These are phyloP conservation scores for Clostera curtula DNA, from an alignment of 2,888 invertebrate species.

Conservation along the genomic window DNA sequence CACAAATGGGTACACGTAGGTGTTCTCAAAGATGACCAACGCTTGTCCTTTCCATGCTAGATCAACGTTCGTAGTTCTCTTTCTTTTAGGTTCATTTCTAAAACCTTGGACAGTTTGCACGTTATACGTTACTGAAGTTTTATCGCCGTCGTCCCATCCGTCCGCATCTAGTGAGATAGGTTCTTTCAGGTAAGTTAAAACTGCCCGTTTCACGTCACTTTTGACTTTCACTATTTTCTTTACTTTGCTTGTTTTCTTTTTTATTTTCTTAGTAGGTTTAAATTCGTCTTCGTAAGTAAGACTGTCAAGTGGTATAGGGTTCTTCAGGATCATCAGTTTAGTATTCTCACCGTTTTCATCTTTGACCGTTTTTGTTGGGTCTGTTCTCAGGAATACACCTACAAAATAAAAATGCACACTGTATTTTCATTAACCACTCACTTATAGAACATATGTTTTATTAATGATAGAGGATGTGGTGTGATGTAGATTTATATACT, in stretches of 20 bases:
- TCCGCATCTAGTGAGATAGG: constrained; percentile 36
- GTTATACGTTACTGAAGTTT: constrained; percentile 25
- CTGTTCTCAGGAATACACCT: constrained; percentile 44
- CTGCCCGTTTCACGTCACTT: constrained; percentile 6
- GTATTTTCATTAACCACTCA: constrained; percentile 1
- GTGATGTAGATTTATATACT: too few relatives aligned
- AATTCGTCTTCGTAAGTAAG: background rate
- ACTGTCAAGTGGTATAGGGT: constrained; percentile 28
- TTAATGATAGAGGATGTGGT: too few relatives aligned
- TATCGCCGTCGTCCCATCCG: constrained; percentile 9
- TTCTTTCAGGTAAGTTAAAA: constrained; percentile 32
- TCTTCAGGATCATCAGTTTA: constrained; percentile 37
- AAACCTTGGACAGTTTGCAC: constrained; percentile 28
- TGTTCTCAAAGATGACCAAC: constrained; percentile 41
- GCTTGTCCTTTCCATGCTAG: constrained; percentile 44
- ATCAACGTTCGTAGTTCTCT: constrained; percentile 11
- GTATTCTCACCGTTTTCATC: constrained; percentile 40
- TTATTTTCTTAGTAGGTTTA: constrained; percentile 3
- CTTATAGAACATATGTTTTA: too few relatives aligned
- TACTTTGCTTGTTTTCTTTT: constrained; percentile 5
- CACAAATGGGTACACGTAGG: constrained; percentile 50
- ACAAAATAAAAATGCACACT: constrained; percentile 34
- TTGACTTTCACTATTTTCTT: constrained; percentile 1
- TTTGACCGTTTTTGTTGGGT: constrained; percentile 41
- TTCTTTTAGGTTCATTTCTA: constrained; percentile 10